phyloP scores from a whole-genome alignment of 2,888 invertebrate species.

The Acronicta alni region DNA sequence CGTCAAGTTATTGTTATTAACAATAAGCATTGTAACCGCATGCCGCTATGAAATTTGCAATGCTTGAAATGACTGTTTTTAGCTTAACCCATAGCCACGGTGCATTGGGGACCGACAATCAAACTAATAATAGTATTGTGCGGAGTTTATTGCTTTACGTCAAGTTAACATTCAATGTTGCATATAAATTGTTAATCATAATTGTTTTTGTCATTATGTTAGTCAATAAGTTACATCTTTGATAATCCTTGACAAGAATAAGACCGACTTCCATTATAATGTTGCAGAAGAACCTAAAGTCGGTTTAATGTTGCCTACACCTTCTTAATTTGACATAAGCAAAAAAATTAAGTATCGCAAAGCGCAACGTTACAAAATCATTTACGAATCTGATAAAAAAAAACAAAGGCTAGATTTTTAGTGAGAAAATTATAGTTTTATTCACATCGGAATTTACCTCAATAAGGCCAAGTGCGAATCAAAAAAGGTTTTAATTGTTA shows the following conservation, averaged over 20 bases:
- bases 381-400: slow-evolving; percentile 37
- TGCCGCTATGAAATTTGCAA: slow-evolving; percentile 58
- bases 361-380: slow-evolving; percentile 36
- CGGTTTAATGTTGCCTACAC: too few relatives aligned
- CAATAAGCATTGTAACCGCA: slow-evolving; percentile 63
- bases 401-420: slow-evolving; percentile 22
- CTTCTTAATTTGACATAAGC: background rate
- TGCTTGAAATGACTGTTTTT: slow-evolving; percentile 57
- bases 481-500: slow-evolving; percentile 4
- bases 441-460: slow-evolving; percentile 28
- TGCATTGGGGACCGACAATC: slow-evolving; percentile 35
- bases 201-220: slow-evolving; percentile 16
- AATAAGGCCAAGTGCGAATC: slow-evolving; percentile 33
- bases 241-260: slow-evolving; percentile 4
- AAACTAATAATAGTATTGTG: slow-evolving; percentile 44
- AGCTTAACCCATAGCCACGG: slow-evolving; percentile 29
- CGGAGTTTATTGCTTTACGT: slow-evolving; percentile 35
- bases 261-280: too few relatives aligned
- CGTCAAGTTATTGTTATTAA: slow-evolving; percentile 60
- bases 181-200: slow-evolving; percentile 12
- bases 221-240: slow-evolving; percentile 1
- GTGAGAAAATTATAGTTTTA: slow-evolving; percentile 46
- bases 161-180: slow-evolving; percentile 14
- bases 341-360: slow-evolving; percentile 13
- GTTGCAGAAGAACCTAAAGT: too few relatives aligned